A percentile compares a stretch with the other conserved stretches of the same genome.
Evolutionary conservation across 1,140 invertebrate genomes (phyloP).

Genomic region (Drosophila parvula): DNA sequence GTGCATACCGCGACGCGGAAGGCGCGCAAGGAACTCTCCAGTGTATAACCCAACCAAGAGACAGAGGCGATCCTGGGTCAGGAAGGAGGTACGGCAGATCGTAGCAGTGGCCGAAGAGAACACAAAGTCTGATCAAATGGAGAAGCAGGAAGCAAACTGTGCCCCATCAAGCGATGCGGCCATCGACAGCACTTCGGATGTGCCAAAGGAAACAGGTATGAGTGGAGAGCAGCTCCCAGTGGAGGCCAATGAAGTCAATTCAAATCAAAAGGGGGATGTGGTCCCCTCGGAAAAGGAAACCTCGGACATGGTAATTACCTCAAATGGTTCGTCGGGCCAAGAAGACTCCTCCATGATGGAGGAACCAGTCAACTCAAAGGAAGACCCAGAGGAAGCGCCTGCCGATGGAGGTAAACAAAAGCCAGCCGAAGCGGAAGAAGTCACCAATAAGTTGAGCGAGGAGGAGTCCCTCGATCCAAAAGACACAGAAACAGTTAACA

Average conservation of each 20-base stretch:
- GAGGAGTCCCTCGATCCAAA: background rate
- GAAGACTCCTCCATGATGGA: too few species aligned
- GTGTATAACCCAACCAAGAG: slow-evolving; percentile 35
- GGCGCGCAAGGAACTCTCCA: slow-evolving; percentile 14
- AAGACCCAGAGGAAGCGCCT: background rate
- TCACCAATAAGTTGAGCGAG: background rate
- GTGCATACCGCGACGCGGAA: slow-evolving; percentile 16
- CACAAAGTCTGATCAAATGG: slow-evolving; percentile 16
- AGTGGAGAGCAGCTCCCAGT: too few species aligned
- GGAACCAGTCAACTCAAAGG: background rate
- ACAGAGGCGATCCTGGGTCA: slow-evolving; percentile 9
- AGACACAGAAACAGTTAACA: slow-evolving; percentile 16
- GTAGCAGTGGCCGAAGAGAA: background rate
- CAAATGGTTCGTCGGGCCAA: background rate
- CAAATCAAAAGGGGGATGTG: background rate
- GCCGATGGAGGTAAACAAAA: background rate
- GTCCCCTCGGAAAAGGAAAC: background rate
- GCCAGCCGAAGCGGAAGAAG: background rate
- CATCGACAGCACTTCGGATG: slow-evolving; percentile 30
- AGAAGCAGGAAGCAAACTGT: background rate
- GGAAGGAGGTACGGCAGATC: background rate
- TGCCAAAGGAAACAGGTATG: background rate
- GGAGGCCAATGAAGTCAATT: background rate
- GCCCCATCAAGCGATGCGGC: slow-evolving; percentile 10
- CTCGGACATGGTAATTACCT: background rate